Evolutionary conservation across 2,888 invertebrate species (phyloP).

Genomic region (Chamaedrilus cognettii): DNA sequence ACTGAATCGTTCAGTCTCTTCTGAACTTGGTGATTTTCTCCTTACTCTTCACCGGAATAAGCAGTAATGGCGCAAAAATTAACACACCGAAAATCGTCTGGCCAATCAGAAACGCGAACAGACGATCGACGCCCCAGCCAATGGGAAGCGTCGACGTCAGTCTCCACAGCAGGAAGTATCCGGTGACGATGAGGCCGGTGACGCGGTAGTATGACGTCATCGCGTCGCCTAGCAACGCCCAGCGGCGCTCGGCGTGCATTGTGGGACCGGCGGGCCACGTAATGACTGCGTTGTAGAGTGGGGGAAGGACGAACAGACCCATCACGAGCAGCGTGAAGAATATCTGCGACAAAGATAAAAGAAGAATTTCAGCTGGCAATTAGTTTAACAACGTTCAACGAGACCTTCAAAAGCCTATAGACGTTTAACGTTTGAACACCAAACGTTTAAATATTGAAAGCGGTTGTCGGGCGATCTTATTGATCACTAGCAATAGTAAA

Average conservation of each 20-base stretch:
- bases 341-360: too few species aligned
- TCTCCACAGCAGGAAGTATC: slow-evolving; percentile 4
- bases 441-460: too few species aligned
- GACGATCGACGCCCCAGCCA: slow-evolving; percentile 20
- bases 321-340: slow-evolving; percentile 23
- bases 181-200: slow-evolving; percentile 5
- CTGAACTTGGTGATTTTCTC: neutral
- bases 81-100: slow-evolving; percentile 13
- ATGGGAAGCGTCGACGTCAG: slow-evolving; percentile 1
- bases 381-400: neutral
- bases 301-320: slow-evolving; percentile 22
- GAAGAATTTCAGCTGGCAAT: neutral
- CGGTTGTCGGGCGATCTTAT: too few species aligned
- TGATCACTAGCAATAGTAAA: too few species aligned
- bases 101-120: slow-evolving; percentile 21
- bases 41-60: neutral
- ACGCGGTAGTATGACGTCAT: slow-evolving; percentile 1
- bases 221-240: neutral
- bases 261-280: slow-evolving; percentile 22
- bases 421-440: too few species aligned
- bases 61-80: slow-evolving; percentile 9
- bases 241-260: neutral
- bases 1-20: too few species aligned
- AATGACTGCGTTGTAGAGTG: slow-evolving; percentile 17
- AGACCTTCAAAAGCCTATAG: too few species aligned